Evolutionary conservation across 2,888 invertebrate species (phyloP), one percentile per base, ranked within the genome.

Genomic region (Sycophila texana): DNA sequence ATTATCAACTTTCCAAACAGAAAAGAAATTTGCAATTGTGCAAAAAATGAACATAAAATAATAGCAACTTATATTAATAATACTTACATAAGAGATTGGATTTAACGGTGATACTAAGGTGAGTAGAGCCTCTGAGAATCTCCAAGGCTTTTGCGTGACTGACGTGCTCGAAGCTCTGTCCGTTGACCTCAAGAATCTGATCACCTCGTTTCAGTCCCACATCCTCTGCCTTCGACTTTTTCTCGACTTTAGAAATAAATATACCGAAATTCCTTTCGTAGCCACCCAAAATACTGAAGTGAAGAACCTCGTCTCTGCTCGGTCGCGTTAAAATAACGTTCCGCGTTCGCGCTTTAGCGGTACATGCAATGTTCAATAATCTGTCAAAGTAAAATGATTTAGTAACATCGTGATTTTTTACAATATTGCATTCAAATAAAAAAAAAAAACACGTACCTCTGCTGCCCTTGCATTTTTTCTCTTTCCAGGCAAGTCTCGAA

Each of bases 181-280:
- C 98, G 91, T 99, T 99, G 0, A 99, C 98, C 92, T 99, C 98
- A 84, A 99, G 92, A 82, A 99, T 97, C 92, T 99, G 99, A 92
- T 99, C 99, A 58, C 99, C 99, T 74, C 98, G 93, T 91, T 99
- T 98, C 70, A 99, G 92, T 0, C 99, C 99, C 30, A 98, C 96
- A 90, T 98, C 97, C 91, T 98, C 97, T 10, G 99, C 97, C 91
- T 98, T 98, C 1, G 98, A 97, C 83, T 95, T 95, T 86, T 95
- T 95, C 88, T 98, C 98, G 30, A 99, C 98, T 91, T 97, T 97
- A 39, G 97, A 95, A 84, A 99, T 96, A 91, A 98, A 99, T 84
- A 99, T 97, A 74, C 98, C 98, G 91, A 95, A 96, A 77, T 96
- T 95, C 86, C 96, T 93, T 88, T 99, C 98, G 90, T 95, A 96